Percentiles rank a stretch among this genome's conserved stretches.
phyloP scores from a whole-genome alignment of 35 echinoderm and acorn worm species.

The Hemicentrotus pulcherrimus region DNA sequence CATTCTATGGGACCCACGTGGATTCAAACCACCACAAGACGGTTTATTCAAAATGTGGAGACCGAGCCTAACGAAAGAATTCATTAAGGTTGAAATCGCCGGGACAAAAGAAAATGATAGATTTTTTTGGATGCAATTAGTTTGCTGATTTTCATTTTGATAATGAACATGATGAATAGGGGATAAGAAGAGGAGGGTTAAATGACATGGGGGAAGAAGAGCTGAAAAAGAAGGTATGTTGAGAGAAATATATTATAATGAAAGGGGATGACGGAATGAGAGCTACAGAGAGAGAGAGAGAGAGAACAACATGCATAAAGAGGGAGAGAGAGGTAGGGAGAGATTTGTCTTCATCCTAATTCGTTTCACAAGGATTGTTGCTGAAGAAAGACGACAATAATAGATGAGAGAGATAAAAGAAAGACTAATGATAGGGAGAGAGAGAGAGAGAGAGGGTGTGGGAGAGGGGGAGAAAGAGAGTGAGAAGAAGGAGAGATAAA shows the following conservation, averaged over 20 bases:
- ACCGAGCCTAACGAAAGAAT: neutral
- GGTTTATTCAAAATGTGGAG: neutral
- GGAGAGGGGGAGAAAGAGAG: neutral
- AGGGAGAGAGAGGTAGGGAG: neutral
- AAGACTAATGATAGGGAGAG: no score
- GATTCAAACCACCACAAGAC: neutral
- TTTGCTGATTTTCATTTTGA: neutral
- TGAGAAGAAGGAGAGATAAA: neutral
- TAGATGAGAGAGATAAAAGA: no score
- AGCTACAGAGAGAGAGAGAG: neutral
- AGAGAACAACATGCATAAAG: neutral
- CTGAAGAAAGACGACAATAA: no score
- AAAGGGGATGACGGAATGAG: neutral
- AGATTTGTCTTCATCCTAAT: no score
- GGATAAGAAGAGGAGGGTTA: no score
- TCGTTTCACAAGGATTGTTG: no score
- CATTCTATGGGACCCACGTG: neutral
- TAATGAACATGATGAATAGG: no score
- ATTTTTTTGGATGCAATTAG: neutral
- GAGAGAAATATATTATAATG: neutral
- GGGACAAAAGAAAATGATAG: neutral
- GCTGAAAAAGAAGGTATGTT: no score
- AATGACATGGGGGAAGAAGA: no score
- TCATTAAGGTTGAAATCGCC: neutral
- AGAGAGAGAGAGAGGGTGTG: no score